phyloP scores from a whole-genome alignment of 2,113 vertebrate species.

The Solenodon paradoxus region DNA sequence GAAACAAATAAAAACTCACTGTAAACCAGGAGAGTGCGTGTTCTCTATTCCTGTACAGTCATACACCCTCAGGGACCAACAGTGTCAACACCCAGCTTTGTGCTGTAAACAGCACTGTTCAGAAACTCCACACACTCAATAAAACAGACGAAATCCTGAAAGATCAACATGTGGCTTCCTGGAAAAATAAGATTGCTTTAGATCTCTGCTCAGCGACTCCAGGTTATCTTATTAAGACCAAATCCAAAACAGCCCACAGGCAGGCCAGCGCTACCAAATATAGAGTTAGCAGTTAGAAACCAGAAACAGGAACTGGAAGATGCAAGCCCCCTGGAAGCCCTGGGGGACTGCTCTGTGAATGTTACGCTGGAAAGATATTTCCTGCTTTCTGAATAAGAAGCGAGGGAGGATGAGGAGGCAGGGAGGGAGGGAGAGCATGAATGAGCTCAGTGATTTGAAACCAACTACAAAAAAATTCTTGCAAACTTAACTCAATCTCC shows the following conservation, averaged over 20 bases:
- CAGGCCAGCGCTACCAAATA: constrained; percentile 63
- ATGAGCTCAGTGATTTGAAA: constrained; percentile 34
- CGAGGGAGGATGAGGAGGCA: no score
- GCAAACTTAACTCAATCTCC: not conserved
- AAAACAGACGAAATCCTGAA: constrained; percentile 57
- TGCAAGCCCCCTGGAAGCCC: constrained; percentile 36
- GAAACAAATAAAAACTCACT: constrained; percentile 54
- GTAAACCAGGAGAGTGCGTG: not conserved
- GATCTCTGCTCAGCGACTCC: constrained; percentile 43
- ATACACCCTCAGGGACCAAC: not conserved
- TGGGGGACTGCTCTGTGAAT: constrained; percentile 38
- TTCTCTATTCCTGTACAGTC: constrained; percentile 30
- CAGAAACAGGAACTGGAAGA: constrained; percentile 70
- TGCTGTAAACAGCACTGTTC: constrained; percentile 62
- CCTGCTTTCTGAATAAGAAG: constrained; percentile 65
- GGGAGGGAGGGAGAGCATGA: no score
- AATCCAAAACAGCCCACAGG: constrained; percentile 55
- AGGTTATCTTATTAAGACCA: constrained; percentile 68
- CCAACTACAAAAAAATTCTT: not conserved
- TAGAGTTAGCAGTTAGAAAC: constrained; percentile 56
- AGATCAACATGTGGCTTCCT: constrained; percentile 64
- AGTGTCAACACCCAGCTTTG: constrained; percentile 56
- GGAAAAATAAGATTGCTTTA: constrained; percentile 70
- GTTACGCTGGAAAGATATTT: constrained; percentile 60
- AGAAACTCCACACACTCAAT: constrained; percentile 34